Conservation (phyloP, 1,140 invertebrate species). For the Matsumurasca onukii region DNA sequence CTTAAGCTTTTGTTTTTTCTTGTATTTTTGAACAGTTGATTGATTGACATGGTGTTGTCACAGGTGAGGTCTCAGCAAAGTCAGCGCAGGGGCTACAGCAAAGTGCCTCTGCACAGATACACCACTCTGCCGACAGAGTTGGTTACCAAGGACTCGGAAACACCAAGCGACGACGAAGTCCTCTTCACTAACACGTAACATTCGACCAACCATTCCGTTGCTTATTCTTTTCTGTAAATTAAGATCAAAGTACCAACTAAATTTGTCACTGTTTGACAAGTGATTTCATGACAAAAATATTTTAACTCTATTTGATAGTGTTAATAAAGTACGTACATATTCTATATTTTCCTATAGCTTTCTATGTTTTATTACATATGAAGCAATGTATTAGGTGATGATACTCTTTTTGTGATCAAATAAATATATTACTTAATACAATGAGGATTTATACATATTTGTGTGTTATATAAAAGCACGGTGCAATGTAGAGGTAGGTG, state of each 20-base stretch:
- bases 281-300: conserved; percentile 18
- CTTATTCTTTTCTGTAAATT: conserved; percentile 22
- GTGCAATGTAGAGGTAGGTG: conserved; percentile 15
- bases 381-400: conserved; percentile 16
- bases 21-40: not conserved
- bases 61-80: conserved; percentile 17
- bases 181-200: conserved; percentile 26
- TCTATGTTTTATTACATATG: conserved; percentile 21
- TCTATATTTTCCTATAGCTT: conserved; percentile 25
- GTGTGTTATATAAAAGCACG: not conserved
- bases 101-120: conserved; percentile 20
- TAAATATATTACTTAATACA: not conserved
- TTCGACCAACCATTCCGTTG: not conserved
- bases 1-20: not conserved
- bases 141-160: not conserved
- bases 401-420: conserved; percentile 22
- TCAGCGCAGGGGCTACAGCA: conserved; percentile 16
- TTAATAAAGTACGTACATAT: conserved; percentile 22
- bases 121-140: not conserved
- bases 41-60: not conserved
- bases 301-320: conserved; percentile 22
- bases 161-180: conserved; percentile 4
- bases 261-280: not conserved
- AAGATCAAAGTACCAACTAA: not conserved
- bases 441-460: conserved; percentile 10